Evolutionary conservation across 2,888 invertebrate species (phyloP), one percentile per base, ranked within the genome.

Genomic region (Drosophila seclusa): DNA sequence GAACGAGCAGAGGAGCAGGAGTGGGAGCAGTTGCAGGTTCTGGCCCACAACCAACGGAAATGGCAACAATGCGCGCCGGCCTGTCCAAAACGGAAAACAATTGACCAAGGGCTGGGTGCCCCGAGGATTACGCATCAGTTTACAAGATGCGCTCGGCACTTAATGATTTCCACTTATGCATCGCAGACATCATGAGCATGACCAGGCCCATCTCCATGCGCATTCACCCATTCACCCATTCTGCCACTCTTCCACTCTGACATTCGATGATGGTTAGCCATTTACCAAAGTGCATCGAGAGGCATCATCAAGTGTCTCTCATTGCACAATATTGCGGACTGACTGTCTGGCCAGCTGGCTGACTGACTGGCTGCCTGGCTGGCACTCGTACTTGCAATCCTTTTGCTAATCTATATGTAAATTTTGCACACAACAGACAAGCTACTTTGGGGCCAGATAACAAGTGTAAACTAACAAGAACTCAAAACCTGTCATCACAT

Each of bases 81-180:
- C 63, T 48, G 70, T 66, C 64, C 58, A 73, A 45, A 61, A 67
- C 27, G 58, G 76, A 81, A 87, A 85, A 87, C 86, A 90, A 88
- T 88, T 83, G 90, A 82, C 70, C 76, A 67, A 57, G 52, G 54
- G 60, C 59, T 59, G 24, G 55, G 59, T 32, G 36, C 40, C 29
- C 38, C 16, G 73, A 73, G 76, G 86, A 84, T 87, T 85, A 89
- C 81, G 82, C 82, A 87, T 85, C 83, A 75, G 90, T 78, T 88
- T 89, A 89, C 86, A 88, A 90, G 88, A 86, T 81, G 87, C 77
- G 87, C 68, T 73, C 68, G 69, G 73, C 68, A 76, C 90, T 86
- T 87, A 89, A 86, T 86, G 86, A 89, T 81, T 86, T 85, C 88
- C 86, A 89, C 87, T 85, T 89, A 89, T 82, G 80, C 83, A 86